These are phyloP conservation scores for Leptothorax acervorum DNA, from an alignment of 2,888 invertebrate species.

Conservation along the genomic window DNA sequence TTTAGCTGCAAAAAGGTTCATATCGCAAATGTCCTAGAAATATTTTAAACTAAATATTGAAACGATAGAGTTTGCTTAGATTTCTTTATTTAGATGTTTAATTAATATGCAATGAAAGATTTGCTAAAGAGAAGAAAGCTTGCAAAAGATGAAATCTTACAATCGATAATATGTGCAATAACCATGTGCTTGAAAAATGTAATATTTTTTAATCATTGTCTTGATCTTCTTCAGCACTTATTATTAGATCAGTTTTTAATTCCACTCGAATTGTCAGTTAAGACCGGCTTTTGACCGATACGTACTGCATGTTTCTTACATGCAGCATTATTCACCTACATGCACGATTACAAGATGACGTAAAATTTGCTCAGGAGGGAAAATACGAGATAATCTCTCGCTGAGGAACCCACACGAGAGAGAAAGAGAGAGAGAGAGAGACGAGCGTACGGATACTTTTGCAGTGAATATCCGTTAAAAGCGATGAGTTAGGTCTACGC, in stretches of 20 bases:
- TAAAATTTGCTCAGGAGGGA: background rate
- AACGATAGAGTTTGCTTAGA: background rate
- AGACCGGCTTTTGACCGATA: background rate
- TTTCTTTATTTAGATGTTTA: background rate
- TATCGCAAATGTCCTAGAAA: background rate
- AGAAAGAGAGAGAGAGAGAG: background rate
- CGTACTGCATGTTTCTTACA: background rate
- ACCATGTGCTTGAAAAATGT: background rate
- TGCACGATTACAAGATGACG: background rate
- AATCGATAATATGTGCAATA: background rate
- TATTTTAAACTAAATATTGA: background rate
- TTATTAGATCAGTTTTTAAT: background rate
- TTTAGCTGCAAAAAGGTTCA: background rate
- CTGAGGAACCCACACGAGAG: background rate
- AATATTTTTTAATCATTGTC: background rate
- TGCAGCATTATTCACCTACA: background rate
- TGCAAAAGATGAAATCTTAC: background rate
- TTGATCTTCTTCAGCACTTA: background rate
- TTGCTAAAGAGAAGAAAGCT: background rate
- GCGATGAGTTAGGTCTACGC: constrained; percentile 32
- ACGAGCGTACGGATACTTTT: constrained; percentile 14
- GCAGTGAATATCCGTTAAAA: constrained; percentile 41
- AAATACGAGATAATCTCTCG: constrained; percentile 39
- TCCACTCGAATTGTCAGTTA: background rate
- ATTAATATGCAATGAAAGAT: background rate